Conservation (phyloP, 2,113 vertebrate genomes). For the Nettapus auritus region DNA sequence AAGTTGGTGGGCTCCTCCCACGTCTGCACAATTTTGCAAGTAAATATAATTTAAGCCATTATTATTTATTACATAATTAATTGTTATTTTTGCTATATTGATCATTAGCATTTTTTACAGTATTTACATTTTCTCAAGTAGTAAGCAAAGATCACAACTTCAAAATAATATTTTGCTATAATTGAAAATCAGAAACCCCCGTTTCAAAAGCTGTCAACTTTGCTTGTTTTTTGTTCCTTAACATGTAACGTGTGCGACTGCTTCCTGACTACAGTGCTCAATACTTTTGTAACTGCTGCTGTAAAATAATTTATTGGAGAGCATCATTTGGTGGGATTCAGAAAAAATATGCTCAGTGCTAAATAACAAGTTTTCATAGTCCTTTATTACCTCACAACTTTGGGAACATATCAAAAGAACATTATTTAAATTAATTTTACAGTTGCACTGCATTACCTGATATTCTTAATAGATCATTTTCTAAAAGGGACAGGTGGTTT, state of each 20-base stretch:
- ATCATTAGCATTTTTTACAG: neutral
- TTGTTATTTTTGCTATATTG: neutral
- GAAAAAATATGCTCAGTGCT: neutral
- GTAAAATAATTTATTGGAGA: neutral
- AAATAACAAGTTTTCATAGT: neutral
- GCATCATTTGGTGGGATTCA: neutral
- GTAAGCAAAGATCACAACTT: neutral
- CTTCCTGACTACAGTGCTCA: neutral
- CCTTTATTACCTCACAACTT: neutral
- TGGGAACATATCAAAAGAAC: neutral
- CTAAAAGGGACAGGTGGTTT: constrained; percentile 4
- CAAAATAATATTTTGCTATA: neutral
- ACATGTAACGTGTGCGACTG: neutral
- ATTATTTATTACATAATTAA: neutral
- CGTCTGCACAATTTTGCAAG: neutral
- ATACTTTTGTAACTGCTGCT: neutral
- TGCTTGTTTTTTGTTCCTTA: neutral
- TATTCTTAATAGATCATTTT: neutral
- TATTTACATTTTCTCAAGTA: neutral
- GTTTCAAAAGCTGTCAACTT: neutral
- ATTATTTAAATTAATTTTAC: neutral
- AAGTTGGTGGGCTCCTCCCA: neutral
- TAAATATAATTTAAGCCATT: neutral
- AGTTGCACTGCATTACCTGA: neutral
- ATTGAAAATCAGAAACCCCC: neutral